A percentile compares a stretch with the other conserved stretches of the same genome.
These are phyloP conservation scores for Enteromius anoplus DNA, from an alignment of 2,797 vertebrate genomes.

Conservation along the genomic window DNA sequence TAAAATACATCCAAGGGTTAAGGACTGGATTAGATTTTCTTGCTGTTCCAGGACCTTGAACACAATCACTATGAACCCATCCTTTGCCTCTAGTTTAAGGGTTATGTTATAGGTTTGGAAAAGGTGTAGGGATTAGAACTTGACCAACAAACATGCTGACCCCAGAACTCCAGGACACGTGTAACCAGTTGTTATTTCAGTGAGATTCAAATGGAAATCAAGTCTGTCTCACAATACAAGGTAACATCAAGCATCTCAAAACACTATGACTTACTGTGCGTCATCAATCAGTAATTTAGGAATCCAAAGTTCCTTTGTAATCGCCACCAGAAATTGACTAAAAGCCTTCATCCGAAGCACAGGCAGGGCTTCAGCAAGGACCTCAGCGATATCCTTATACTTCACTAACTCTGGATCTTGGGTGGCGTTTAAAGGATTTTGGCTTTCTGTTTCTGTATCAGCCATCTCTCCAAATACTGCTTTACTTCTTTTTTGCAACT, in stretches of 20 bases:
- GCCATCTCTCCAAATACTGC: slow-evolving; percentile 10
- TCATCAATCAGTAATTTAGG: slow-evolving; percentile 36
- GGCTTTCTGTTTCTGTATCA: slow-evolving; percentile 4
- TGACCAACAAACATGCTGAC: not conserved
- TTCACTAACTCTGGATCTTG: slow-evolving; percentile 40
- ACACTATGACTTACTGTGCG: slow-evolving; percentile 53
- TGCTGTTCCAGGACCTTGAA: not conserved
- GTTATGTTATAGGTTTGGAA: not conserved
- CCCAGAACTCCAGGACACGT: not conserved
- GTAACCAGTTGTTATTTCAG: not conserved
- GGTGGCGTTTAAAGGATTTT: not conserved
- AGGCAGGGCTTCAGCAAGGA: slow-evolving; percentile 45
- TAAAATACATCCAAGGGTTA: not conserved
- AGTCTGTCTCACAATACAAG: not conserved
- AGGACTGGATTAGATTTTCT: not conserved
- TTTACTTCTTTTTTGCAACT: slow-evolving; percentile 55
- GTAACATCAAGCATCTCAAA: not conserved
- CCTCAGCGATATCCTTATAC: slow-evolving; percentile 40
- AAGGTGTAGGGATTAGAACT: not conserved
- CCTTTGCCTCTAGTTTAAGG: not conserved
- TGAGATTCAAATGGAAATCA: not conserved
- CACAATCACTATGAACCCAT: too few relatives aligned
- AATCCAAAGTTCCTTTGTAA: slow-evolving; percentile 46
- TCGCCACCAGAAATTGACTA: slow-evolving; percentile 56
- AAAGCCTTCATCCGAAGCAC: slow-evolving; percentile 56